Conservation (phyloP, 1,140 invertebrate species). For the Drosophila subpulchrella region DNA sequence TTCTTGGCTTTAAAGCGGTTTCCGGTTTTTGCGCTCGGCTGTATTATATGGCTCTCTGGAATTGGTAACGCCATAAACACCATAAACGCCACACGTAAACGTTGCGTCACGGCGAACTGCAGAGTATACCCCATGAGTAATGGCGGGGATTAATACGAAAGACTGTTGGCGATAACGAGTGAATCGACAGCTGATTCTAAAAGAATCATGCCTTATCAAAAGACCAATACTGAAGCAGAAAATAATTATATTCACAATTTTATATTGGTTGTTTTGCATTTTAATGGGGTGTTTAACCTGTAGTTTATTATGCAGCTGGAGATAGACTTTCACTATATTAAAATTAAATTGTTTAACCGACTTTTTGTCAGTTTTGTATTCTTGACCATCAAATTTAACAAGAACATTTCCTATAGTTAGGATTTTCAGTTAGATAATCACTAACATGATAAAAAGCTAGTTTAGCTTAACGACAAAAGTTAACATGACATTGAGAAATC, state of each 20-base stretch:
- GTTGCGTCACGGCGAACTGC: slow-evolving; percentile 6
- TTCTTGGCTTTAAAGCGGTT: slow-evolving; percentile 28
- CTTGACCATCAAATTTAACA: too few species aligned
- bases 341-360: too few species aligned
- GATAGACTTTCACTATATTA: too few species aligned
- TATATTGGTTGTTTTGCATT: neutral
- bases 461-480: too few species aligned
- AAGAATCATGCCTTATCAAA: neutral
- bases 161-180: neutral
- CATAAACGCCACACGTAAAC: slow-evolving; percentile 6
- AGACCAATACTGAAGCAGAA: neutral
- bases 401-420: too few species aligned
- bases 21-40: slow-evolving; percentile 62
- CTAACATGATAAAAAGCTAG: too few species aligned
- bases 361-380: too few species aligned
- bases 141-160: neutral
- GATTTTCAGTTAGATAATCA: too few species aligned
- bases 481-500: too few species aligned
- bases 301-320: neutral
- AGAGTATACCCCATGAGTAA: slow-evolving; percentile 20
- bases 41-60: slow-evolving; percentile 40
- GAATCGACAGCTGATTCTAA: neutral
- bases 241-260: neutral
- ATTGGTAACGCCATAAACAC: slow-evolving; percentile 2
- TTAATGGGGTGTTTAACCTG: neutral